These are phyloP conservation scores for Steinernema khuongi DNA, from an alignment of 1,140 invertebrate genomes.

Conservation along the genomic window DNA sequence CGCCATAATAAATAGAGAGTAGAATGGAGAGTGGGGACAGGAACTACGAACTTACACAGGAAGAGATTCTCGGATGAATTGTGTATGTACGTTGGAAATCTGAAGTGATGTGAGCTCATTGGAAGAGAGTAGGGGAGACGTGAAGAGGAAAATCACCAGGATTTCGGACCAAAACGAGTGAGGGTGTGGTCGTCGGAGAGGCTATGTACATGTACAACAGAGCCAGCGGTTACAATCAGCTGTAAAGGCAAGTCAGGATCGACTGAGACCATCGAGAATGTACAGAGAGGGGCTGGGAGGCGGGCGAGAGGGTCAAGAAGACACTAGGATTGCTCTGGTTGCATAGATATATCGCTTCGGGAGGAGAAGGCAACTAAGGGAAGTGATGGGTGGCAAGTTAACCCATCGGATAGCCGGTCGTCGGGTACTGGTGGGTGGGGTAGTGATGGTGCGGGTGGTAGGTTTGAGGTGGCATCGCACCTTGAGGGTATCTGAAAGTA, in stretches of 20 bases:
- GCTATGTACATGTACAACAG: background rate
- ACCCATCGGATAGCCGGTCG: background rate
- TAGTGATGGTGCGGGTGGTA: slow-evolving; percentile 4
- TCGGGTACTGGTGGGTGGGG: background rate
- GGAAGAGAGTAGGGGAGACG: background rate
- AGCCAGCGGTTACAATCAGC: background rate
- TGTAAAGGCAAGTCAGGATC: slow-evolving; percentile 6
- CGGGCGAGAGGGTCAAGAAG: no score
- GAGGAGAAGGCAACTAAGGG: background rate
- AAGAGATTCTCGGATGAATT: background rate
- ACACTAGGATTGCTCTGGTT: no score
- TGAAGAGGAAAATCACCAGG: slow-evolving; percentile 7
- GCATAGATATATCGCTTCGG: background rate
- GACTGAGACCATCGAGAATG: background rate
- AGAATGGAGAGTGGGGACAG: no score
- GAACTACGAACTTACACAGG: background rate
- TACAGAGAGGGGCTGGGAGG: background rate
- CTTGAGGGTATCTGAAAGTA: slow-evolving; percentile 3
- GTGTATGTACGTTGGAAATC: background rate
- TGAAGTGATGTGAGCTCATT: slow-evolving; percentile 16
- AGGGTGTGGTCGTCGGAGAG: background rate
- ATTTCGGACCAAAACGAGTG: no score
- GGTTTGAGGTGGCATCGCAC: background rate
- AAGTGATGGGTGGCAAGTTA: background rate
- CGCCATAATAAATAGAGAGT: no score